phyloP scores from a whole-genome alignment of 2,797 vertebrate genomes.

The Acanthopagrus latus region DNA sequence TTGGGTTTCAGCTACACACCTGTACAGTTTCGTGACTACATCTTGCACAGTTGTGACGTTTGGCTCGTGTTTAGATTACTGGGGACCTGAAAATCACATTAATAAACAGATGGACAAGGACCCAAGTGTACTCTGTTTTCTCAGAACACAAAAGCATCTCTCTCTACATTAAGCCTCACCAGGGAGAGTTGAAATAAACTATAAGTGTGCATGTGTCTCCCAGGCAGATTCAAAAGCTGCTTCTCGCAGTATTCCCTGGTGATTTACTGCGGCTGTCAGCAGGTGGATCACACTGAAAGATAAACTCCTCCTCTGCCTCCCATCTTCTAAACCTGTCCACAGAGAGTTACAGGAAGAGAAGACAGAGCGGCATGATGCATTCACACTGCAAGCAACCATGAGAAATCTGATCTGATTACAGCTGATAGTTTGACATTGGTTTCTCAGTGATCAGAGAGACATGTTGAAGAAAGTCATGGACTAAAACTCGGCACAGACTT shows the following conservation, averaged over 20 bases:
- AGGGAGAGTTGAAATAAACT: background rate
- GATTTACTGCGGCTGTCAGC: slow-evolving; percentile 49
- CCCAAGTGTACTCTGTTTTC: background rate
- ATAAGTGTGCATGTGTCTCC: background rate
- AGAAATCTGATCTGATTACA: slow-evolving; percentile 20
- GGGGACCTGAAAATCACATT: background rate
- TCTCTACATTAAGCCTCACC: background rate
- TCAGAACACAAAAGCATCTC: background rate
- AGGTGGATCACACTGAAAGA: slow-evolving; percentile 25
- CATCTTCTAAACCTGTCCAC: background rate
- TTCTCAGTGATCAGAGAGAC: slow-evolving; percentile 20
- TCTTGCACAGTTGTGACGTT: too few relatives aligned
- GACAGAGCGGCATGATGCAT: slow-evolving; percentile 1
- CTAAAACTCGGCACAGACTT: background rate
- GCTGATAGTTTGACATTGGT: slow-evolving; percentile 6
- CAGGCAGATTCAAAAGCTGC: slow-evolving; percentile 18
- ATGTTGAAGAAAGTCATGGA: background rate
- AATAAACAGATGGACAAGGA: background rate
- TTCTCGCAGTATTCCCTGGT: slow-evolving; percentile 51
- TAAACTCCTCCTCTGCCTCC: slow-evolving; percentile 4
- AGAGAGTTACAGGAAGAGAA: background rate
- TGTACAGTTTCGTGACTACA: too few relatives aligned
- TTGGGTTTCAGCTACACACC: too few relatives aligned
- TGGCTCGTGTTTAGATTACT: too few relatives aligned
- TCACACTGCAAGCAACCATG: slow-evolving; percentile 14